Conservation (phyloP, 2,113 vertebrate genomes). For the Tychaedon coryphoeus region DNA sequence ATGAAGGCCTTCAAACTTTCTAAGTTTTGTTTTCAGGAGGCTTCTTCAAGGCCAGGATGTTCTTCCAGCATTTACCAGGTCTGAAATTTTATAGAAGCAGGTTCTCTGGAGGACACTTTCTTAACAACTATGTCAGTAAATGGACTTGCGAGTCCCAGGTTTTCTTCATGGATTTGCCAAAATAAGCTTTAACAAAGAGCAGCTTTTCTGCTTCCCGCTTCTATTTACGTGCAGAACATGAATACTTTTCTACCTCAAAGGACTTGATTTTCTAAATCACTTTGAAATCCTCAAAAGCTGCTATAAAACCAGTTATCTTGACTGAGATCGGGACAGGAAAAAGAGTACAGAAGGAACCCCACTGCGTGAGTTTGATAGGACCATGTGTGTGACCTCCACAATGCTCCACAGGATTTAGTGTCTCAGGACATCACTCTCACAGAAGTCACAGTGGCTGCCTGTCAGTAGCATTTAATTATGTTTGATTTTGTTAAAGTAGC, state of each 20-base stretch:
- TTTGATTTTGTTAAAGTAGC: background rate
- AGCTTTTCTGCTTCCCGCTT: slow-evolving; percentile 10
- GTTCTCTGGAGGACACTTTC: background rate
- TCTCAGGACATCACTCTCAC: background rate
- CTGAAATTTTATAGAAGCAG: background rate
- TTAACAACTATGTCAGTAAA: background rate
- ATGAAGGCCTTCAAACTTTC: background rate
- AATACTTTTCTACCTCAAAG: slow-evolving; percentile 30
- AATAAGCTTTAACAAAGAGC: background rate
- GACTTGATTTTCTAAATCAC: slow-evolving; percentile 40
- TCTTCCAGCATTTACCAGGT: background rate
- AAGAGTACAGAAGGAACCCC: slow-evolving; percentile 17
- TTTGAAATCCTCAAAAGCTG: slow-evolving; percentile 51
- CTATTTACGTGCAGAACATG: slow-evolving; percentile 2
- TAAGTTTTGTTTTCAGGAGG: background rate
- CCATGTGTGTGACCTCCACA: background rate
- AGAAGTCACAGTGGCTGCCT: background rate
- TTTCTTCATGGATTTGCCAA: slow-evolving; percentile 28
- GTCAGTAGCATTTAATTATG: background rate
- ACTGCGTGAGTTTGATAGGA: background rate
- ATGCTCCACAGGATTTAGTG: background rate
- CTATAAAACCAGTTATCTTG: slow-evolving; percentile 33
- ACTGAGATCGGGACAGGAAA: background rate
- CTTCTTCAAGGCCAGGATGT: background rate
- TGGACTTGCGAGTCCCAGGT: background rate